Evolutionary conservation across 2,113 vertebrate genomes (phyloP), one percentile per base, ranked within the genome.

Genomic region (Alouatta palliata): DNA sequence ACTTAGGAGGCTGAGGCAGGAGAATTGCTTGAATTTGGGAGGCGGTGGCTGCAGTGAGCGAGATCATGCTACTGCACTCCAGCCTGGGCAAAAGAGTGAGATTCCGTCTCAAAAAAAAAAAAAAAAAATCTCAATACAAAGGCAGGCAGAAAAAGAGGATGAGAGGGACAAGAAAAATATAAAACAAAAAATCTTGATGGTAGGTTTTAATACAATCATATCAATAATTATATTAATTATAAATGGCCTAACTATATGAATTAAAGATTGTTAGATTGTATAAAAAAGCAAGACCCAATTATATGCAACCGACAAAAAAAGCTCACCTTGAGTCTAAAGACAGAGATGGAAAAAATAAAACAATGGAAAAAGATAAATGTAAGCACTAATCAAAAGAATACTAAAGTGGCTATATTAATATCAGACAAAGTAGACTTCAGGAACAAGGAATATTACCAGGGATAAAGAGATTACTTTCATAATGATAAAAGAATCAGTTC

Each of bases 381-480:
- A 91, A 68, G 40, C 2, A 84, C 37, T 91, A 81, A 71, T 47
- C 56, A 70, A 91, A 96, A 88, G 47, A 94, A 91, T 64, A 45
- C 4, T 91, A 12, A 94, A 96, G 70, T 68, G 27, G 43, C 27
- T 54, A 32, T 81, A 61, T 9, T 93, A 86, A 49, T 30, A 70
- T 37, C 58, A 88, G n/a, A 71, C 43, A 95, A 91, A 87, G 56
- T 30, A 82, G 71, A 80, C 27, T 94, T 94, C 37, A 91, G 83
- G 79, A 84, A 45, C 52, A 85, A 64, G 54, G 37, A 91, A 30
- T 64, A 52, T 21, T 56, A 52, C 2, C 35, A 91, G 21, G 2
- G 56, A 77, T 47, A 87, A 52, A 81, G 27, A 83, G 5, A 64
- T 19, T 58, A 70, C 79, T 52, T 70, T 79, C 58, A 87, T 54